Conservation (phyloP, 2,888 invertebrate species). For the Tachystola acroxantha region DNA sequence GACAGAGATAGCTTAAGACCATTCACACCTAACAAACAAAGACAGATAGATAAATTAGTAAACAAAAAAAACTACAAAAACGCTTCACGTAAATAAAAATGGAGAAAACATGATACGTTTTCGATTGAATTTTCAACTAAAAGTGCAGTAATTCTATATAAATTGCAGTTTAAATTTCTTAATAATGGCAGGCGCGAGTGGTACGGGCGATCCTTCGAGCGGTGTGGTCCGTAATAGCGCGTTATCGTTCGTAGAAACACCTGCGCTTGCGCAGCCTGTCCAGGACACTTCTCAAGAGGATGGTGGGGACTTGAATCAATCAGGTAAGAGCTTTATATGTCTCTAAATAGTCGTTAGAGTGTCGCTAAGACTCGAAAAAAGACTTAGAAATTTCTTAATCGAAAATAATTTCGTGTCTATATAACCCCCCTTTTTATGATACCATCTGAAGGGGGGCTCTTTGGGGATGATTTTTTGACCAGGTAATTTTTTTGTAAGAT, state of each 20-base stretch:
- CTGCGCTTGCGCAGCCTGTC: conserved; percentile 47
- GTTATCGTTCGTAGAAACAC: conserved; percentile 39
- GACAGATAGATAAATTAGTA: not conserved
- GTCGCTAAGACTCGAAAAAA: no score
- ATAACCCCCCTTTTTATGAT: no score
- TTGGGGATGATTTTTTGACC: no score
- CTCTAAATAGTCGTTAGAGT: no score
- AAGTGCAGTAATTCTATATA: not conserved
- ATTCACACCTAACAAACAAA: not conserved
- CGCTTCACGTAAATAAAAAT: conserved; percentile 5
- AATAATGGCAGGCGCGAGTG: conserved; percentile 40
- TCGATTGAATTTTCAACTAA: not conserved
- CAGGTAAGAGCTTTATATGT: conserved; percentile 38
- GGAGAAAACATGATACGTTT: conserved; percentile 1
- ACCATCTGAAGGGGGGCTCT: no score
- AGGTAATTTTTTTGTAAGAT: no score
- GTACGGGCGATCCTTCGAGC: conserved; percentile 28
- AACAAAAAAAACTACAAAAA: not conserved
- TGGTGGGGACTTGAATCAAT: conserved; percentile 29
- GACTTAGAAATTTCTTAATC: no score
- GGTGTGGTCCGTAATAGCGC: conserved; percentile 60
- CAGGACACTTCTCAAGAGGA: conserved; percentile 8
- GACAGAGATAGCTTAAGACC: not conserved
- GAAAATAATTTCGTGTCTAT: no score
- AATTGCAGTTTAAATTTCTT: conserved; percentile 14